These are phyloP conservation scores for Apis florea DNA, from an alignment of 1,140 invertebrate species.

Conservation along the genomic window DNA sequence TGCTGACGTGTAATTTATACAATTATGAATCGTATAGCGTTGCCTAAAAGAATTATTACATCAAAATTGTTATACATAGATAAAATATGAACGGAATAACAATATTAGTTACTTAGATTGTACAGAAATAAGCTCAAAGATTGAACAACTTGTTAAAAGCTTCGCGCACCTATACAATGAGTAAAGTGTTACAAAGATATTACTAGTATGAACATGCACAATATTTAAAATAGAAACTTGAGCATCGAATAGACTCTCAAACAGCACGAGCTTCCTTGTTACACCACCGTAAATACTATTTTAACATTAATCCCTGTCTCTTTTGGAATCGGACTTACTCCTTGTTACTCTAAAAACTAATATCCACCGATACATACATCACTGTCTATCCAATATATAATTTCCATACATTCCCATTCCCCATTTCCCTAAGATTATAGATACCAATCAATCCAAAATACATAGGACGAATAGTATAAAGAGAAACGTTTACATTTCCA, in stretches of 20 bases:
- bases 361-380: not conserved
- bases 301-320: not conserved
- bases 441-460: not conserved
- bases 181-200: not conserved
- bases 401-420: too few relatives aligned
- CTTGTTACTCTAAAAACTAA: not conserved
- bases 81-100: not conserved
- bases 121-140: not conserved
- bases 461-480: not conserved
- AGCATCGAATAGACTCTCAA: not conserved
- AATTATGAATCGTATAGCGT: not conserved
- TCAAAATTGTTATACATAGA: not conserved
- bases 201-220: not conserved
- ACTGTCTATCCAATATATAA: too few relatives aligned
- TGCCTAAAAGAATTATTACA: not conserved
- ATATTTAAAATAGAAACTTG: not conserved
- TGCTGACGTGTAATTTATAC: too few relatives aligned
- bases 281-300: not conserved
- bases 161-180: too few relatives aligned
- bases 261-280: not conserved
- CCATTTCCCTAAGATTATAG: not conserved
- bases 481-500: conserved; percentile 54
- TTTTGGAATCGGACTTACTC: not conserved
- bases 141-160: not conserved
- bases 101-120: too few relatives aligned